Percentiles rank a stretch among this genome's conserved stretches.
phyloP scores from a whole-genome alignment of 2,113 vertebrate genomes.

The Struthio camelus region DNA sequence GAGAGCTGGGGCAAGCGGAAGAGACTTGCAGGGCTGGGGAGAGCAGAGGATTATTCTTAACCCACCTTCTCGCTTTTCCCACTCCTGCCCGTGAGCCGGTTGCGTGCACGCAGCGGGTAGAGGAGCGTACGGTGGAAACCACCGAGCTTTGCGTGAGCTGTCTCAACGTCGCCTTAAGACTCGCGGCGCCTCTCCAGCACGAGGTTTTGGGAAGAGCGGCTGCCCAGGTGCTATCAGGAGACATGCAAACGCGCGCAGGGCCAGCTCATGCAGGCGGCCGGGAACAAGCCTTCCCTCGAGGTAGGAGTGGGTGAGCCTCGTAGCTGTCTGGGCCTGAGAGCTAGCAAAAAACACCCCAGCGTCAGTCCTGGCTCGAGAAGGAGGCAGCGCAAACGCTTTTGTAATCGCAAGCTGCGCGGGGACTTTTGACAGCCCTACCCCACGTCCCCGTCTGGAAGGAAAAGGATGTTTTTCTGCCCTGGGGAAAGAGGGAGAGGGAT shows the following conservation, averaged over 20 bases:
- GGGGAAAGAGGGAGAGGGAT: neutral
- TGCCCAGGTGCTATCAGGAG: neutral
- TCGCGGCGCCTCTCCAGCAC: neutral
- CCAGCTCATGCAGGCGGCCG: constrained; percentile 45
- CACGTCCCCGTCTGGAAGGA: neutral
- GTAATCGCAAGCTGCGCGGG: neutral
- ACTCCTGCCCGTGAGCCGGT: neutral
- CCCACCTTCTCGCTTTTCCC: neutral
- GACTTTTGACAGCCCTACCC: neutral
- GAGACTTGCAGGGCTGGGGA: neutral
- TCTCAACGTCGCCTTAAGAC: neutral
- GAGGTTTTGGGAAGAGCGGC: neutral
- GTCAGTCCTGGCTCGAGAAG: neutral
- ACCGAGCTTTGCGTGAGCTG: neutral
- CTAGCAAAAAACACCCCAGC: constrained; percentile 39
- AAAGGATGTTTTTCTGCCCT: neutral
- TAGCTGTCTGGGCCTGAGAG: constrained; percentile 48
- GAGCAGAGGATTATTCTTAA: neutral
- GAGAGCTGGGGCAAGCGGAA: neutral
- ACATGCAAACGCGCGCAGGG: constrained; percentile 55
- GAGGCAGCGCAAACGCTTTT: neutral
- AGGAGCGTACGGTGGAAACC: accelerated
- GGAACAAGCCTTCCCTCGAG: constrained; percentile 48
- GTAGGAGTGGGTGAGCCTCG: constrained; percentile 39
- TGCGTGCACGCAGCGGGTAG: neutral